A percentile compares a stretch with the other conserved stretches of the same genome.
phyloP scores from a whole-genome alignment of 2,113 vertebrate species.

The Eptesicus fuscus region DNA sequence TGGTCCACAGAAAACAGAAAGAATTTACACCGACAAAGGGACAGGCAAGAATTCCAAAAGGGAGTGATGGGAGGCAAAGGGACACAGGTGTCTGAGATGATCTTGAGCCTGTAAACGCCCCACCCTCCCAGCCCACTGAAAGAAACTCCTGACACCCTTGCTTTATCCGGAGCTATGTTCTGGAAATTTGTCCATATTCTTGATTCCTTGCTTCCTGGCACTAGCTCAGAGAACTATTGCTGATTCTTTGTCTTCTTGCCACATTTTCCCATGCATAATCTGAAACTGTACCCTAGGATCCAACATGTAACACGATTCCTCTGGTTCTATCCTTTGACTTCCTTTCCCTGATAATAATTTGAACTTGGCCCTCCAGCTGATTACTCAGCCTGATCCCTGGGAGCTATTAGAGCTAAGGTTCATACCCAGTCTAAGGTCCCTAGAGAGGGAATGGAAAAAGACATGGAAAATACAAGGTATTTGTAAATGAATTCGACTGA shows the following conservation, averaged over 20 bases:
- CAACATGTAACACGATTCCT: neutral
- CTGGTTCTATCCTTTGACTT: neutral
- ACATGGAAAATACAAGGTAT: slow-evolving; percentile 34
- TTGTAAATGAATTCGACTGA: slow-evolving; percentile 4
- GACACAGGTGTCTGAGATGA: neutral
- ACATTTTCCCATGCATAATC: neutral
- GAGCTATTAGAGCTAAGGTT: neutral
- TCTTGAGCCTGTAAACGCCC: neutral
- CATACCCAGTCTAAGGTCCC: neutral
- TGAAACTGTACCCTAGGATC: neutral
- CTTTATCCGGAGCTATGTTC: neutral
- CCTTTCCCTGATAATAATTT: neutral
- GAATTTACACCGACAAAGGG: neutral
- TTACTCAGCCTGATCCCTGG: neutral
- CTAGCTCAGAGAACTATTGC: neutral
- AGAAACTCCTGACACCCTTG: neutral
- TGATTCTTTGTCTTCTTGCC: neutral
- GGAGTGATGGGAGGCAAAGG: neutral
- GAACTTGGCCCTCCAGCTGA: neutral
- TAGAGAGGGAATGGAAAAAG: slow-evolving; percentile 15
- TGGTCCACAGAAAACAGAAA: neutral
- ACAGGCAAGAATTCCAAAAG: neutral
- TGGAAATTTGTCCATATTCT: neutral
- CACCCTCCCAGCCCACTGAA: neutral
- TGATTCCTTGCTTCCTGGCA: neutral